These are phyloP conservation scores for Argyrosomus regius DNA, from an alignment of 2,797 vertebrate genomes.

Conservation along the genomic window DNA sequence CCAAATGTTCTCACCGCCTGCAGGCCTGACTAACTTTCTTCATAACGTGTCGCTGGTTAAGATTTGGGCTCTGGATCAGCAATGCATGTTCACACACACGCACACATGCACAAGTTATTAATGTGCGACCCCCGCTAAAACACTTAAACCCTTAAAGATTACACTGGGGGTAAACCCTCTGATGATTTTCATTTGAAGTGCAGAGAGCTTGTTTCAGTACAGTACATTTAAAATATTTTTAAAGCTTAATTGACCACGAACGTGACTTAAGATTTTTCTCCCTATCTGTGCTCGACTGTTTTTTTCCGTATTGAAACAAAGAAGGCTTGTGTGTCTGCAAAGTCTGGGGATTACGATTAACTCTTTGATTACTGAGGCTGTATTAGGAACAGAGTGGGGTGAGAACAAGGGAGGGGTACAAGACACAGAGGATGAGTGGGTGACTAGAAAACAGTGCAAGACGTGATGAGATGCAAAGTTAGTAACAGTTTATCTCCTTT, in stretches of 20 bases:
- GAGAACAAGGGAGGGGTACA: neutral
- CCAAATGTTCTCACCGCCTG: conserved; percentile 61
- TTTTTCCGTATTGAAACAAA: conserved; percentile 66
- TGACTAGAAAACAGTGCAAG: neutral
- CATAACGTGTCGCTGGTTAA: conserved; percentile 56
- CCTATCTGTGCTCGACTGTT: conserved; percentile 52
- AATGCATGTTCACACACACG: conserved; percentile 57
- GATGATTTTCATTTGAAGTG: conserved; percentile 78
- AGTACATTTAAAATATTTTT: conserved; percentile 77
- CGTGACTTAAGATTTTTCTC: conserved; percentile 65
- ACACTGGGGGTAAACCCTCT: conserved; percentile 61
- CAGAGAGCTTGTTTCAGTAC: conserved; percentile 63
- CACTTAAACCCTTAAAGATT: conserved; percentile 72
- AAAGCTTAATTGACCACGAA: conserved; percentile 77
- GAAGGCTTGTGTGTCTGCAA: conserved; percentile 64
- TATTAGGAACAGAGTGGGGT: conserved; percentile 26
- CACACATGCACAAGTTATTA: conserved; percentile 63
- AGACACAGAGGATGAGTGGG: neutral
- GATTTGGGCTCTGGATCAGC: conserved; percentile 50
- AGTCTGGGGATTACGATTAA: conserved; percentile 70
- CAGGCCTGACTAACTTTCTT: conserved; percentile 61
- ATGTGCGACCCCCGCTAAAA: conserved; percentile 61
- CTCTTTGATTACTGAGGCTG: conserved; percentile 62
- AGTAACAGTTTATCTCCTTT: neutral
- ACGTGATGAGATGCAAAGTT: neutral